These are phyloP conservation scores for Hycleus cichorii DNA, from an alignment of 1,140 invertebrate genomes.

Conservation along the genomic window DNA sequence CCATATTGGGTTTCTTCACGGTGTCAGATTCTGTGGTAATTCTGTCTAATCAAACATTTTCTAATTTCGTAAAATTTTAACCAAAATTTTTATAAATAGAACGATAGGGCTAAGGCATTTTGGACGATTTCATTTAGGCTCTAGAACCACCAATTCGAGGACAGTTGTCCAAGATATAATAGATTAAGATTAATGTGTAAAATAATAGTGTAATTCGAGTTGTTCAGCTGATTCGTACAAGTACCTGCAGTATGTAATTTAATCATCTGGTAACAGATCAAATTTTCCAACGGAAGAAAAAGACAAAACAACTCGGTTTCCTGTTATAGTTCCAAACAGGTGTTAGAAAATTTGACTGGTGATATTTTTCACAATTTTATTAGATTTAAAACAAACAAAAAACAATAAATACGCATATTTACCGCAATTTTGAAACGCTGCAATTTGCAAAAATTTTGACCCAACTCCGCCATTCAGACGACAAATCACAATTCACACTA, in stretches of 20 bases:
- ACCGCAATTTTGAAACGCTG: neutral
- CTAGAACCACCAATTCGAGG: neutral
- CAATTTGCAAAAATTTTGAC: too few species aligned
- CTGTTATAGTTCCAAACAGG: neutral
- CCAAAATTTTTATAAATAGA: too few species aligned
- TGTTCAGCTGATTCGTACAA: neutral
- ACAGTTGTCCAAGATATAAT: neutral
- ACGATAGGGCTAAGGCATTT: neutral
- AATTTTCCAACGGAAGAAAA: constrained; percentile 10
- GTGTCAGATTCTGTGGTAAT: constrained; percentile 17
- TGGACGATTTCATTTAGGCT: neutral
- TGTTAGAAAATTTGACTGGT: neutral
- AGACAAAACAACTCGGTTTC: neutral
- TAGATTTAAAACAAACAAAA: neutral
- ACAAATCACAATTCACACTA: neutral
- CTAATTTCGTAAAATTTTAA: neutral
- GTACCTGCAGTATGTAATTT: constrained; percentile 19
- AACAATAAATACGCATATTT: neutral
- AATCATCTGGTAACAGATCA: constrained; percentile 14
- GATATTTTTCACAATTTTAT: neutral
- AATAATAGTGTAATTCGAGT: constrained; percentile 7
- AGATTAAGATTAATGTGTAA: neutral
- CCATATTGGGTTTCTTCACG: constrained; percentile 14
- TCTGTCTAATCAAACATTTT: neutral
- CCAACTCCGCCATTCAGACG: too few species aligned